Conservation (phyloP, 2,888 invertebrate genomes). For the Sclerodermus sp. region DNA sequence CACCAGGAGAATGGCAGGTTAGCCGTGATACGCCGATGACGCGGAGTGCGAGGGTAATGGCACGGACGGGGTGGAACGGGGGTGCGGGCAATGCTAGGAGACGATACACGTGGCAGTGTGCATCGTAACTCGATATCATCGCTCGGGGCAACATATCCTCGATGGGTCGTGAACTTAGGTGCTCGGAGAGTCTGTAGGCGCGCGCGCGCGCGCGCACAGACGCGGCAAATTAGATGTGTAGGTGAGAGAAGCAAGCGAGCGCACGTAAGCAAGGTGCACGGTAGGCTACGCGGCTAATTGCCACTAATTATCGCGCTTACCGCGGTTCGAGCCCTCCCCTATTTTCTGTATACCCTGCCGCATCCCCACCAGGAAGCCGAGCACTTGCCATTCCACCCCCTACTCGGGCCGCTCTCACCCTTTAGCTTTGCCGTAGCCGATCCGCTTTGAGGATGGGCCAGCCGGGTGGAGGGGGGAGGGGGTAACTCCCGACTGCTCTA, state of each 20-base stretch:
- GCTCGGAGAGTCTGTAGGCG: background rate
- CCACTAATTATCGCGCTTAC: slow-evolving; percentile 54
- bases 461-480: no score
- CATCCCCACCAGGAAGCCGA: background rate
- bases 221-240: slow-evolving; percentile 12
- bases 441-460: no score
- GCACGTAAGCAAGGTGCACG: slow-evolving; percentile 37
- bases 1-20: no score
- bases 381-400: no score
- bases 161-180: background rate
- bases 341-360: slow-evolving; percentile 3
- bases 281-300: slow-evolving; percentile 49
- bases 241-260: slow-evolving; percentile 26
- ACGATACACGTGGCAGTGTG: slow-evolving; percentile 1
- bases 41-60: no score
- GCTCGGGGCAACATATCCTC: slow-evolving; percentile 4
- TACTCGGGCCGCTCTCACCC: no score
- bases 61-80: no score
- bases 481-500: no score
- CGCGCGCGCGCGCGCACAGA: no score
- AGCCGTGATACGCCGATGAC: no score
- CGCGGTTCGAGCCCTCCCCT: slow-evolving; percentile 27
- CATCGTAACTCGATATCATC: slow-evolving; percentile 11
- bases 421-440: no score
- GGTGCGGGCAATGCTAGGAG: background rate